phyloP scores from a whole-genome alignment of 2,888 invertebrate species.

The Clistopyga incitator region DNA sequence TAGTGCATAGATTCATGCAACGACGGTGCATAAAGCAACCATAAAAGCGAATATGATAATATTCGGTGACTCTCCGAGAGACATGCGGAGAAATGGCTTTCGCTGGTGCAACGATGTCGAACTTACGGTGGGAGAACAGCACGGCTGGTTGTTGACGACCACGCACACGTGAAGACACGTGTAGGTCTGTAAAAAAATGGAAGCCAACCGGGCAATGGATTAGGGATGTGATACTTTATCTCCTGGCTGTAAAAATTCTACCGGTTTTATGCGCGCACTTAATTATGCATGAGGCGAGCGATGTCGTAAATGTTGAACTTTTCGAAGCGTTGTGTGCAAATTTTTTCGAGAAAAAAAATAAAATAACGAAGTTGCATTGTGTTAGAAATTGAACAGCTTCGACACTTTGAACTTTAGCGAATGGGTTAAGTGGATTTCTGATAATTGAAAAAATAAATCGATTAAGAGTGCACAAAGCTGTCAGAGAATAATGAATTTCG shows the following conservation, averaged over 20 bases:
- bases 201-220: slow-evolving; percentile 73
- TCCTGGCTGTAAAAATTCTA: slow-evolving; percentile 11
- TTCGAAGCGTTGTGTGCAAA: background rate
- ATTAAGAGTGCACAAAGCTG: background rate
- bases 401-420: background rate
- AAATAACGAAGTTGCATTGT: background rate
- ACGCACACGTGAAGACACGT: slow-evolving; percentile 96
- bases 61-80: slow-evolving; percentile 21
- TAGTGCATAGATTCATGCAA: slow-evolving; percentile 55
- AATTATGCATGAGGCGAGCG: background rate
- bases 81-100: slow-evolving; percentile 33
- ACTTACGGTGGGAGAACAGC: slow-evolving; percentile 93
- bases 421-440: background rate
- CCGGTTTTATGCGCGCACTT: background rate
- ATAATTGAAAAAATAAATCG: background rate
- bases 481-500: background rate
- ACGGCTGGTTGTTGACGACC: slow-evolving; percentile 92
- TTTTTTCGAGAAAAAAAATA: background rate
- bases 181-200: slow-evolving; percentile 89
- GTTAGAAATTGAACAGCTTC: background rate
- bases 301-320: slow-evolving; percentile 6
- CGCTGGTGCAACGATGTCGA: slow-evolving; percentile 27
- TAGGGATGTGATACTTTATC: slow-evolving; percentile 28
- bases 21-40: slow-evolving; percentile 41
- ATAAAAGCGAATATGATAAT: slow-evolving; percentile 24